These are phyloP conservation scores for Crossocerus cetratus DNA, from an alignment of 2,888 invertebrate genomes.

Conservation along the genomic window DNA sequence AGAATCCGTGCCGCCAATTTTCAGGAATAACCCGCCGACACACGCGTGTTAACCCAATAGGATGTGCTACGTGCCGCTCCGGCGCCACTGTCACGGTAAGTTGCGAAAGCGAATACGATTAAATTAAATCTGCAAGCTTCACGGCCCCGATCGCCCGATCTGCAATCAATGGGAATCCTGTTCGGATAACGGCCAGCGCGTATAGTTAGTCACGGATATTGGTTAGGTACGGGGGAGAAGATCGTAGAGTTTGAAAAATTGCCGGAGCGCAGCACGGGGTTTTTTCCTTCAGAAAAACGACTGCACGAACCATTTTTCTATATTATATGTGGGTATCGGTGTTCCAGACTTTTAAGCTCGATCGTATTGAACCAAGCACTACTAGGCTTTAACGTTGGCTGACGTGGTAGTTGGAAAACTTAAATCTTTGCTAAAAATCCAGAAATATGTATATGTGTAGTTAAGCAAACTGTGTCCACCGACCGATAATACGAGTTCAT, in stretches of 20 bases:
- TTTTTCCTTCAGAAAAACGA: neutral
- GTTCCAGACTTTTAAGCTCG: neutral
- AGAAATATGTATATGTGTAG: no score
- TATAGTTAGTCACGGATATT: constrained; percentile 21
- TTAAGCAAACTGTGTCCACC: no score
- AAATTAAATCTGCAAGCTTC: neutral
- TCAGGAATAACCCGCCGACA: neutral
- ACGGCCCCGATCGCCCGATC: neutral
- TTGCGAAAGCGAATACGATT: neutral
- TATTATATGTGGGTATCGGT: neutral
- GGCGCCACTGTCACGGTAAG: neutral
- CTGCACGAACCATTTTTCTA: constrained; percentile 11
- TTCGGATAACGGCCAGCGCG: constrained; percentile 6
- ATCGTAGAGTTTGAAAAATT: constrained; percentile 19
- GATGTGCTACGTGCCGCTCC: no score
- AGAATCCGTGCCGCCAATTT: neutral
- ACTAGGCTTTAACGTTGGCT: no score
- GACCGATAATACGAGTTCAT: no score
- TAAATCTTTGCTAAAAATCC: no score
- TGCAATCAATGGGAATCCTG: constrained; percentile 9
- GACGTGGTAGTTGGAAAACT: no score
- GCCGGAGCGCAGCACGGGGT: neutral
- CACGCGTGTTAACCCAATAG: no score
- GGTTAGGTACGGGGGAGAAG: constrained; percentile 11
- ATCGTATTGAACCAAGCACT: no score